Evolutionary conservation across 2,113 vertebrate species (phyloP).

Genomic region (Daphoenositta chrysoptera): DNA sequence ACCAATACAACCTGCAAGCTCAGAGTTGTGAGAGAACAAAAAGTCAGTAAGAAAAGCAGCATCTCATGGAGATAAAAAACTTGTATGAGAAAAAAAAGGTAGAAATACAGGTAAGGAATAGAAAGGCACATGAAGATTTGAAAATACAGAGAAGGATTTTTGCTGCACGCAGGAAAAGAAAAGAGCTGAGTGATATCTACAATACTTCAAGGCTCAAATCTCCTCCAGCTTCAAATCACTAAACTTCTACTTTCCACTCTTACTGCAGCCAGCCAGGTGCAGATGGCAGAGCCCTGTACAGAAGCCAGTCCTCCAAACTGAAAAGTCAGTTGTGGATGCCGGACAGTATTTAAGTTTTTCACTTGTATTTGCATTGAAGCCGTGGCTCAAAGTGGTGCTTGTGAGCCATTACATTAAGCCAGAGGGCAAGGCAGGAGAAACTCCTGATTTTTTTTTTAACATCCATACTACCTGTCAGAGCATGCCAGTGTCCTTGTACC

Average conservation of each 20-base stretch:
- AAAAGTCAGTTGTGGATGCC: not conserved
- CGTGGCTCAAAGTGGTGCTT: not conserved
- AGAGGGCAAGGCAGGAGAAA: not conserved
- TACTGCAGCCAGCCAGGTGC: not conserved
- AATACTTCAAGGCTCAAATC: not conserved
- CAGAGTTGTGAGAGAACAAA: not conserved
- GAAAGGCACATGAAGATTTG: not conserved
- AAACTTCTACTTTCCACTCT: not conserved
- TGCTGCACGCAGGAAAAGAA: not conserved
- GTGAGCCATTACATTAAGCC: accelerated
- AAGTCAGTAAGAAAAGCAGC: not conserved
- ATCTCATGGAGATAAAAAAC: not conserved
- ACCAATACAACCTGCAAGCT: too few relatives aligned
- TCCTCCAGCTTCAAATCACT: not conserved
- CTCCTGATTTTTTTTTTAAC: not conserved
- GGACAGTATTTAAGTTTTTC: not conserved
- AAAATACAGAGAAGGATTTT: not conserved
- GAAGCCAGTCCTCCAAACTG: not conserved
- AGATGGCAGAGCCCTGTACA: not conserved
- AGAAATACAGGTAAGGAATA: not conserved
- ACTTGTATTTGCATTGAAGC: not conserved
- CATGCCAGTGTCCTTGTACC: not conserved
- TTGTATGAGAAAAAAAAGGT: not conserved
- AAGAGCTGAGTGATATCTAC: not conserved
- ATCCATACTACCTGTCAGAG: not conserved